Evolutionary conservation across 2,888 invertebrate genomes (phyloP), one percentile per base, ranked within the genome.

Genomic region (Leptinotarsa juncta): DNA sequence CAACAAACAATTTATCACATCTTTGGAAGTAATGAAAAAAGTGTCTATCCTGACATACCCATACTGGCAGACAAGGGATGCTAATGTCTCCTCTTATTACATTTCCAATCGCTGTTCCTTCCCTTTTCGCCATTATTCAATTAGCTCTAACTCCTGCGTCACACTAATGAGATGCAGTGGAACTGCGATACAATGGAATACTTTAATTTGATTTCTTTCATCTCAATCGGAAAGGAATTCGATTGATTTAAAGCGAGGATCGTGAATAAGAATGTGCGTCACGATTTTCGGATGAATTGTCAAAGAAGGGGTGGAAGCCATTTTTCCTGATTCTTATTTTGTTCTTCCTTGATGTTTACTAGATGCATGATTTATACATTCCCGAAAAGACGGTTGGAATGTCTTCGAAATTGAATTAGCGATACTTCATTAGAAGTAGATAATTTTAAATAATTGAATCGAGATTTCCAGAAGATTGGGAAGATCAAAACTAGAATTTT

Each of bases 81-180:
- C 23, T 68, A 67, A 51, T 67, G 67, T 51, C 67, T 23, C 49
- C 51, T 32, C 18, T 68, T 68, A 68, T 68, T 68, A 55, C 26
- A 55, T 68, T 68, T 57, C 48, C n/a, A 12, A 12, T 15, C 71
- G 66, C 74, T 69, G 66, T 71, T 74, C 74, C 71, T 66, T 68
- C 18, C 57, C 65, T 65, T 67, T 12, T 26, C 49, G 20, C 83
- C 83, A 84, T 83, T 80, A 84, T 84, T 84, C 83, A 85, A 85
- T 85, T 85, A 85, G 84, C 80, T 75, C 71, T 80, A 76, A 70
- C 80, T 81, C 80, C 80, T 80, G 83, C 79, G 78, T 78, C 72
- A 79, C 81, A 80, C 83, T 84, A 84, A 85, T 85, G 84, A 84
- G 84, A 85, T 85, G 84, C 85, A 84, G 83, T 81, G 82, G 82